Base-by-base conservation (phyloP, 2,888 invertebrate species). In the Molorchus minor region DNA sequence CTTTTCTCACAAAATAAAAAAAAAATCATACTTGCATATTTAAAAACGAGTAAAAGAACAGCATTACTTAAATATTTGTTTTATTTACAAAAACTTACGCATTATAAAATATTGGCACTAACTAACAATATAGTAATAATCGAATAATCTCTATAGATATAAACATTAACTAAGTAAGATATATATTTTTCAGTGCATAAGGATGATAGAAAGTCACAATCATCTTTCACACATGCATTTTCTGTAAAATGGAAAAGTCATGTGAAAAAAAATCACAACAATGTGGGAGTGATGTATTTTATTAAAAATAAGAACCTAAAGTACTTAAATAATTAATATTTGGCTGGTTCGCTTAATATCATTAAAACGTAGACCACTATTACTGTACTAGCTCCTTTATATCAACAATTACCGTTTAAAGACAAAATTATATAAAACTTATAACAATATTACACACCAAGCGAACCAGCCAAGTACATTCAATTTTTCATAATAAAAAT, bases 101-200 rank as follows among this genome's bases (percentile, higher is more conserved):
- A 45, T 29, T 57, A 51, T 57, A 49, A 57, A 57, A 57, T 51
- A 55, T 57, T 57, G 57, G 57, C 57, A 57, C 57, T 57, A 56
- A 47, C 47, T 47, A 57, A 51, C 43, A 35, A 44, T 49, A 51
- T 43, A 36, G 20, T 46, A 19, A 55, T 47, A 55, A 47, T 19
- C 16, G 16, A 52, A 30, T 44, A 46, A 55, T 55, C 45, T 54
- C 54, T 55, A 55, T 55, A 55, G 45, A 55, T 55, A 46, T 55
- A n/a, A n/a, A n/a, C n/a, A 35, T 47, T 38, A 38, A 46, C 47
- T 40, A 55, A 33, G 36, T 46, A 45, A 55, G 45, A 45, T 40
- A 44, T n/a, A n/a, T 40, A 55, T 45, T 46, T 55, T 29, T 55
- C 55, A 55, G 55, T 55, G 46, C 55, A 40, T 55, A 29, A 46